These are phyloP conservation scores for Pygocentrus nattereri DNA, from an alignment of 2,797 vertebrate genomes.

Conservation along the genomic window DNA sequence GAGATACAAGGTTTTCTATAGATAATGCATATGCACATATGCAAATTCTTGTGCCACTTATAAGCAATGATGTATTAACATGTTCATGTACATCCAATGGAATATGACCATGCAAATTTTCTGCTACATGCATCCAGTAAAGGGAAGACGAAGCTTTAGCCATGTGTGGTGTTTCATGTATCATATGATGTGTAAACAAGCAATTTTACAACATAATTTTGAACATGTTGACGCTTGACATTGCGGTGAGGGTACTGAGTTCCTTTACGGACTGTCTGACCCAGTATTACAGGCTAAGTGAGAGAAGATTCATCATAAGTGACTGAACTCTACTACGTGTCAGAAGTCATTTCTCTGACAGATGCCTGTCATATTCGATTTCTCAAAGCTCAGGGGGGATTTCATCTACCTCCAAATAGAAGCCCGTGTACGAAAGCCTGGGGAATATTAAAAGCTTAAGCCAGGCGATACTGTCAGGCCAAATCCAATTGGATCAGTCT, in stretches of 20 bases:
- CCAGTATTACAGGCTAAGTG: constrained; percentile 29
- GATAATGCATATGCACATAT: constrained; percentile 16
- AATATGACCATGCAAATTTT: background rate
- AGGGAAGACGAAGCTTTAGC: background rate
- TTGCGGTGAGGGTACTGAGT: background rate
- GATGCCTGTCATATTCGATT: constrained; percentile 45
- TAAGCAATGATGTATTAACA: background rate
- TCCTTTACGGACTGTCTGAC: constrained; percentile 1
- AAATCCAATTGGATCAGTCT: constrained; percentile 11
- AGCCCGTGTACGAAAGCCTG: background rate
- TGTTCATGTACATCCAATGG: background rate
- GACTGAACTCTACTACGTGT: constrained; percentile 38
- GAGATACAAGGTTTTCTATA: too few species aligned
- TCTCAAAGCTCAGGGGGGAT: constrained; percentile 21
- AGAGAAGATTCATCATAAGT: constrained; percentile 29
- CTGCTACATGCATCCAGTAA: background rate
- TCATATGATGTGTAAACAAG: background rate
- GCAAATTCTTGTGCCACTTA: background rate
- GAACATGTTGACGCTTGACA: background rate
- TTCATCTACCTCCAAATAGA: constrained; percentile 33
- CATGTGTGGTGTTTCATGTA: constrained; percentile 1
- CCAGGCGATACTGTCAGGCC: constrained; percentile 24
- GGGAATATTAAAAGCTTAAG: constrained; percentile 13
- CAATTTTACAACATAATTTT: too few species aligned
- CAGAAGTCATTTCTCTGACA: constrained; percentile 45